A percentile compares a stretch with the other conserved stretches of the same genome.
Conservation (phyloP, 1,140 invertebrate species). For the Cherax destructor region DNA sequence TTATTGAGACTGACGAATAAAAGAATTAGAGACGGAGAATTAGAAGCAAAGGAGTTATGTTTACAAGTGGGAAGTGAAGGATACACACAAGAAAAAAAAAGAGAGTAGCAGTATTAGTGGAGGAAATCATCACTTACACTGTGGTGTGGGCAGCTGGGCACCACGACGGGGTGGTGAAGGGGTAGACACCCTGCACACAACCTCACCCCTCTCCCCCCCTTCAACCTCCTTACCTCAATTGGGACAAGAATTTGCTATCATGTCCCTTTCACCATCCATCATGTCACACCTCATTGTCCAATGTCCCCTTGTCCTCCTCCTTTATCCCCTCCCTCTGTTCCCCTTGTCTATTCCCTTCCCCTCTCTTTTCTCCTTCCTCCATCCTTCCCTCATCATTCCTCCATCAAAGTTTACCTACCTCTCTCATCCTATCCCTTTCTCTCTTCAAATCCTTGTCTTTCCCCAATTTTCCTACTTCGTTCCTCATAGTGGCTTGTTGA, state of each 20-base stretch:
- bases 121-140: constrained; percentile 54
- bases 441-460: too few species aligned
- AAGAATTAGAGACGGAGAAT: not conserved
- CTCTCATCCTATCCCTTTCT: too few species aligned
- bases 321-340: not conserved
- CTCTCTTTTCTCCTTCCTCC: too few species aligned
- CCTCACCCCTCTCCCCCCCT: not conserved
- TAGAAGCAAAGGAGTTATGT: not conserved
- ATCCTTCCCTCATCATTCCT: too few species aligned
- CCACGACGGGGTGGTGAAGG: not conserved
- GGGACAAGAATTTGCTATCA: constrained; percentile 48
- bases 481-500: too few species aligned
- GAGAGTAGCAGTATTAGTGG: not conserved
- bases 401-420: too few species aligned
- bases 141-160: constrained; percentile 33
- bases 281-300: constrained; percentile 42
- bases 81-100: not conserved
- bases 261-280: constrained; percentile 44
- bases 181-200: not conserved
- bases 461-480: too few species aligned
- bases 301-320: not conserved
- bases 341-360: too few species aligned
- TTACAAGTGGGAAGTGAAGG: not conserved
- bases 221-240: not conserved
- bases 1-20: too few species aligned